Conservation (phyloP, 2,113 vertebrate genomes). For the Phalacrocorax aristotelis region DNA sequence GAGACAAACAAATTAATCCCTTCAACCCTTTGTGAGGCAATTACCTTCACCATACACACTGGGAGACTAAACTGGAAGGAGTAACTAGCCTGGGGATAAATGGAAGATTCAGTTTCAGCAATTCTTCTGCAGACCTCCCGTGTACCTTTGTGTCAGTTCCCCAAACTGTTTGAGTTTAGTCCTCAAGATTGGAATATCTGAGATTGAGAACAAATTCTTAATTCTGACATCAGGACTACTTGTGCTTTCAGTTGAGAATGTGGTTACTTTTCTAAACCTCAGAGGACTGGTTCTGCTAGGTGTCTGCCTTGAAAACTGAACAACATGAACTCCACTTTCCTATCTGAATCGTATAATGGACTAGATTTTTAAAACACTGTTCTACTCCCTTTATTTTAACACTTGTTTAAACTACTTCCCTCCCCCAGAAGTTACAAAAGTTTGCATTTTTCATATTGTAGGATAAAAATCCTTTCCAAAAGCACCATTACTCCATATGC, state of each 20-base stretch:
- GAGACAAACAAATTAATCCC: neutral
- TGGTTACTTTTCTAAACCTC: neutral
- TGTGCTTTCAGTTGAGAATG: neutral
- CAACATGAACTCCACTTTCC: neutral
- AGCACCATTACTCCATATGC: neutral
- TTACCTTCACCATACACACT: neutral
- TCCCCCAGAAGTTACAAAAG: neutral
- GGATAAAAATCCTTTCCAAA: neutral
- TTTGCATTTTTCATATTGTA: neutral
- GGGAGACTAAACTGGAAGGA: neutral
- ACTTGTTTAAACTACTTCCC: neutral
- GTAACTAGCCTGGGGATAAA: neutral
- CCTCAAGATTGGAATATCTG: neutral
- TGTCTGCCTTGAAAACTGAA: neutral
- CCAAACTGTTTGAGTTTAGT: neutral
- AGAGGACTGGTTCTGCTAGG: neutral
- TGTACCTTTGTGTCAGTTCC: neutral
- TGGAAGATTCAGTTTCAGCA: neutral
- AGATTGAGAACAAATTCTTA: neutral
- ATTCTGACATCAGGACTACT: neutral
- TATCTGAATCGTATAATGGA: neutral
- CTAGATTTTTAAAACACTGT: neutral
- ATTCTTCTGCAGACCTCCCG: neutral
- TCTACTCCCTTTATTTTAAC: neutral
- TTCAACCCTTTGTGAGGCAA: neutral